A percentile compares a stretch with the other conserved stretches of the same genome.
Conservation (phyloP, 64 coral and sea anemone genomes). For the Pocillopora damicornis region DNA sequence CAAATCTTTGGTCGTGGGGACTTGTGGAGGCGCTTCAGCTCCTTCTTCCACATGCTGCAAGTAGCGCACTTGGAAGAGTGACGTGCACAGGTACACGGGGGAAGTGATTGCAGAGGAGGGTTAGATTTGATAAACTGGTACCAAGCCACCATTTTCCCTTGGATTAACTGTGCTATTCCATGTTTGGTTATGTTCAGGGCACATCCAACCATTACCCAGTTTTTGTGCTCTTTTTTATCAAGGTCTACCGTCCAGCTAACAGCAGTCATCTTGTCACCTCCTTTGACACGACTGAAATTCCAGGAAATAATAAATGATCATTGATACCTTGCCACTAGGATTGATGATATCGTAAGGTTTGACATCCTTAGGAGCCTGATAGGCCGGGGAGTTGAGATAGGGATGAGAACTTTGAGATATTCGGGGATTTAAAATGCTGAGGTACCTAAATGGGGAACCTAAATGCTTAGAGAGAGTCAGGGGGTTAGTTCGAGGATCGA, state of each 20-base stretch:
- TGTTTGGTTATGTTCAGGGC: conserved; percentile 43
- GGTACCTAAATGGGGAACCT: too few species aligned
- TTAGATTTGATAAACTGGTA: conserved; percentile 5
- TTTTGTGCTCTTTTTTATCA: conserved; percentile 33
- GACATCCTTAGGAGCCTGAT: too few species aligned
- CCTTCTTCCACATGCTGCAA: background rate
- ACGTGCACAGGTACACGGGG: background rate
- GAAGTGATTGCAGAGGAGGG: background rate
- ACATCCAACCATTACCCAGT: conserved; percentile 45
- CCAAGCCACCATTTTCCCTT: conserved; percentile 28
- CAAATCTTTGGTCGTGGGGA: background rate
- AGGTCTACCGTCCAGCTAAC: background rate
- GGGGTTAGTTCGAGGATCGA: too few species aligned
- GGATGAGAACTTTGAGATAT: too few species aligned
- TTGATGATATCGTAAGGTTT: too few species aligned
- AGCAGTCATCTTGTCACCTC: background rate
- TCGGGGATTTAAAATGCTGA: too few species aligned
- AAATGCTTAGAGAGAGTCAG: too few species aligned
- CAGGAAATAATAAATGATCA: too few species aligned
- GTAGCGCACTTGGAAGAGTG: background rate
- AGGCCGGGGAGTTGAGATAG: too few species aligned
- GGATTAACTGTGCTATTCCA: conserved; percentile 16
- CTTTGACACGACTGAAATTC: background rate
- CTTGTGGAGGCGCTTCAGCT: conserved; percentile 21
- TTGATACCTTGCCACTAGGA: too few species aligned